Evolutionary conservation across 2,888 invertebrate genomes (phyloP).

Genomic region (Hypomecis atomaria): DNA sequence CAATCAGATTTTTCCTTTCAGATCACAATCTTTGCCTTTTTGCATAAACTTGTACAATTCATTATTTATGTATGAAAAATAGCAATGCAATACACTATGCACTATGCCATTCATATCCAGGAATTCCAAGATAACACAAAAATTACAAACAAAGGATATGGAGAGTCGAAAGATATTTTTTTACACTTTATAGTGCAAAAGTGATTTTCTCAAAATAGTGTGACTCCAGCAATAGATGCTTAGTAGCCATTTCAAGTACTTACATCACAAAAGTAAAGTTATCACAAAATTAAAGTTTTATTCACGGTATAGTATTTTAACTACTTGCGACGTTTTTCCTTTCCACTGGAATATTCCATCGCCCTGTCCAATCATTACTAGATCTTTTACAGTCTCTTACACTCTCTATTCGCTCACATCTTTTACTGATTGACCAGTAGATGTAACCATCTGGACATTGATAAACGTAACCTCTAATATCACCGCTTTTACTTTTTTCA

Average conservation of each 20-base stretch:
- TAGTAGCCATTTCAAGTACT: neutral
- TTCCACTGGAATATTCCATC: slow-evolving; percentile 85
- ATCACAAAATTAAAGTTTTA: slow-evolving; percentile 46
- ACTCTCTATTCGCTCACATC: slow-evolving; percentile 88
- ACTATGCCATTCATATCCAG: too few relatives aligned
- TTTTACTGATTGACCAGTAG: slow-evolving; percentile 91
- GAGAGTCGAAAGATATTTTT: too few relatives aligned
- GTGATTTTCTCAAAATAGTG: too few relatives aligned
- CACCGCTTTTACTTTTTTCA: slow-evolving; percentile 73
- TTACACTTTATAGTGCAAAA: too few relatives aligned
- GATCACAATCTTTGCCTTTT: too few relatives aligned
- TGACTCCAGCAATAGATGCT: neutral
- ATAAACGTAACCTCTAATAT: slow-evolving; percentile 88
- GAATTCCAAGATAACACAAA: too few relatives aligned
- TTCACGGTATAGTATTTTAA: slow-evolving; percentile 9
- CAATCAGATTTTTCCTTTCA: too few relatives aligned
- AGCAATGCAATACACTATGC: too few relatives aligned
- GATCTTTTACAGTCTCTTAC: slow-evolving; percentile 85
- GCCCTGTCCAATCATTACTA: slow-evolving; percentile 69
- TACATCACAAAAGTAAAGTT: slow-evolving; percentile 24
- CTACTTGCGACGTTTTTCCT: slow-evolving; percentile 75
- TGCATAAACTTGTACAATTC: too few relatives aligned
- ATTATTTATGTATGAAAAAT: too few relatives aligned
- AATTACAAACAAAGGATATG: too few relatives aligned
- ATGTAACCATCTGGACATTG: slow-evolving; percentile 91